Evolutionary conservation across 2,113 vertebrate species (phyloP), one percentile per base, ranked within the genome.

Genomic region (Malaclemys terrapin): DNA sequence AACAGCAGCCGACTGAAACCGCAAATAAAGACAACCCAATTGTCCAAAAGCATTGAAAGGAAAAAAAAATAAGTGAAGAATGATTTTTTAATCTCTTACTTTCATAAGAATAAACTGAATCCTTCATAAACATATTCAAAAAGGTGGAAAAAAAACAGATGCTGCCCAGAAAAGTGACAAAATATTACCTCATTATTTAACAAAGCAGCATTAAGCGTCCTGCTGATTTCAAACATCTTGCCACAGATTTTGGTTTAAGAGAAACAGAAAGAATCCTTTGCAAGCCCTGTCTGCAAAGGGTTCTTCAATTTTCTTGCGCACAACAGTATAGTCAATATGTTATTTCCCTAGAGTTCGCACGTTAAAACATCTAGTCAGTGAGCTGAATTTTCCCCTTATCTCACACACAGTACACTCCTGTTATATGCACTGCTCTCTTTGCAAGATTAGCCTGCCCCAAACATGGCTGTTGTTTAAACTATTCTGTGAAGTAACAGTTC

Each of bases 201-300:
- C 99, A 99, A 99, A 98, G 99, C 99, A 97, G 99, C 99, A 99
- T 99, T 99, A 99, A 99, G 99, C 98, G 99, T 99, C 99, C 99
- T 99, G 99, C 99, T 99, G 99, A 99, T 99, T 99, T 99, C 99
- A 98, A 99, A 99, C 99, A 99, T 99, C 99, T 99, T 99, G 98
- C 98, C 98, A 98, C 98, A 98, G 98, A 98, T 98, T 98, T 98
- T 98, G 98, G 97, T 98, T 96, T 98, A 98, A 98, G 97, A 98
- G 97, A 98, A 98, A 98, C 97, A 97, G 98, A 98, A 98, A 98
- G 98, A 98, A 98, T 98, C 98, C 98, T 98, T 98, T 98, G 98
- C 98, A 98, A 98, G 98, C 98, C 97, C 98, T 98, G 97, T 98
- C 98, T 98, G 98, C 98, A 98, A 98, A 98, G 98, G 98, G 98